Percentiles rank a stretch among this genome's conserved stretches.
Conservation (phyloP, 1,140 invertebrate species). For the Cotesia typhae region DNA sequence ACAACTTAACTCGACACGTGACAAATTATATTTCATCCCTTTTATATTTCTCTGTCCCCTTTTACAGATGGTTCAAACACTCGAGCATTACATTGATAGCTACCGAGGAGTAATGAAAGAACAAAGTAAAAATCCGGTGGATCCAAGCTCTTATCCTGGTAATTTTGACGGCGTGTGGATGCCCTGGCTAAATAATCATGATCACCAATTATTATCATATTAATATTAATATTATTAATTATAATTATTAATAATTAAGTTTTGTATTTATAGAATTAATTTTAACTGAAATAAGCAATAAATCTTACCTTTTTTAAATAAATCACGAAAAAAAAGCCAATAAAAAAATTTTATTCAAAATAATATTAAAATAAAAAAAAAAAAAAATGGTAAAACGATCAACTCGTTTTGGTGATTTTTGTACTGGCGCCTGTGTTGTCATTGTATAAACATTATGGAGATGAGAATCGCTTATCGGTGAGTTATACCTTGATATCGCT, state of each 20-base stretch:
- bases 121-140: constrained; percentile 48
- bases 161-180: constrained; percentile 59
- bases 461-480: constrained; percentile 44
- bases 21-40: constrained; percentile 15
- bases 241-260: too few relatives aligned
- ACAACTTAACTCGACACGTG: not conserved
- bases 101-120: constrained; percentile 50
- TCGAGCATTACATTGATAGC: constrained; percentile 48
- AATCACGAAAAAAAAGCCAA: not conserved
- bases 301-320: too few relatives aligned
- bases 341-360: not conserved
- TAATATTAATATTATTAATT: too few relatives aligned
- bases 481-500: constrained; percentile 52
- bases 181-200: constrained; percentile 52
- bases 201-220: not conserved
- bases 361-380: not conserved
- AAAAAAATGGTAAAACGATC: not conserved
- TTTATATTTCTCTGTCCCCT: constrained; percentile 23
- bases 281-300: too few relatives aligned
- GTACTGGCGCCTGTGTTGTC: constrained; percentile 32
- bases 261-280: too few relatives aligned
- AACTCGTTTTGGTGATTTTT: constrained; percentile 30
- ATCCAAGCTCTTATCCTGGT: constrained; percentile 56
- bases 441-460: constrained; percentile 61
- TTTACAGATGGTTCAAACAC: constrained; percentile 45